Conservation (phyloP, 2,113 vertebrate genomes). For the Vulpes ferrilata region DNA sequence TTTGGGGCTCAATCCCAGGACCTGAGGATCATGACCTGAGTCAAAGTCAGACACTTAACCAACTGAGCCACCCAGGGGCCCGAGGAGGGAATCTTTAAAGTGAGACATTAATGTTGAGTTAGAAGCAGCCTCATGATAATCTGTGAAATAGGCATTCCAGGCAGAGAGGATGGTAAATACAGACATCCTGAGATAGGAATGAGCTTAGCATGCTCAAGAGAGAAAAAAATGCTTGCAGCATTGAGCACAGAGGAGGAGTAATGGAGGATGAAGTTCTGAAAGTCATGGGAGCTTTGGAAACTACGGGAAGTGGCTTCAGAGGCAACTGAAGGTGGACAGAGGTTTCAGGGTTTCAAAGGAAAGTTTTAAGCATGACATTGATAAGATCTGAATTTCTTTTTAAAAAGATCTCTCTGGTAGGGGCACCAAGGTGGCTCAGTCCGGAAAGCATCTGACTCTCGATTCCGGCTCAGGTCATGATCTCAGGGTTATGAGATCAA, state of each 20-base stretch:
- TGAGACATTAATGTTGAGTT: background rate
- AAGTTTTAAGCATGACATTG: background rate
- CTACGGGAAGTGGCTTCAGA: background rate
- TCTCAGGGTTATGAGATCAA: background rate
- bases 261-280: background rate
- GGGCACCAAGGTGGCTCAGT: background rate
- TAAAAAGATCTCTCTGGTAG: background rate
- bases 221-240: background rate
- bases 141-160: background rate
- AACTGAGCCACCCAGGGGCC: background rate
- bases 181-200: background rate
- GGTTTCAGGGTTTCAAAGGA: too few relatives aligned
- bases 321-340: background rate
- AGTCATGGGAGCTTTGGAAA: fast-evolving
- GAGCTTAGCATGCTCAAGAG: background rate
- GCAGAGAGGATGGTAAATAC: too few relatives aligned
- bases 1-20: background rate
- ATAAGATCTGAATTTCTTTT: background rate
- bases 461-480: background rate
- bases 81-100: background rate
- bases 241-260: background rate
- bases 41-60: background rate
- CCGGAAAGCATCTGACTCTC: background rate
- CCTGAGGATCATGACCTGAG: background rate
- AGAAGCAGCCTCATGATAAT: background rate